These are phyloP conservation scores for Malurus melanocephalus DNA, from an alignment of 2,113 vertebrate species.

Conservation along the genomic window DNA sequence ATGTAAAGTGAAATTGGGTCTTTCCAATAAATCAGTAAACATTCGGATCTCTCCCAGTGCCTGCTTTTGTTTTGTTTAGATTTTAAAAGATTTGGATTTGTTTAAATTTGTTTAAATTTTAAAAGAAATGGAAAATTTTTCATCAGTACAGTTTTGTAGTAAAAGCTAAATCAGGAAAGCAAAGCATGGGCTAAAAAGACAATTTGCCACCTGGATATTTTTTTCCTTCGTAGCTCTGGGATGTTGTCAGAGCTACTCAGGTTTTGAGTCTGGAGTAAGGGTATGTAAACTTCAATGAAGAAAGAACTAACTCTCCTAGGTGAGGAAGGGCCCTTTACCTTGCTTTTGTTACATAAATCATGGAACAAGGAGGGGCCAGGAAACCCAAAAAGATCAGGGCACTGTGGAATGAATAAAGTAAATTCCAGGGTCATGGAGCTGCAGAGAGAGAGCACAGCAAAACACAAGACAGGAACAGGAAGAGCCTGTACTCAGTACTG, in stretches of 20 bases:
- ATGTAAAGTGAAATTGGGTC: background rate
- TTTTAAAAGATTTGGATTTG: background rate
- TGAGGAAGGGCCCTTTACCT: background rate
- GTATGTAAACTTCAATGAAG: background rate
- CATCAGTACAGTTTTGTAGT: background rate
- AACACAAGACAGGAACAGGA: background rate
- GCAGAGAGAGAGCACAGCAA: background rate
- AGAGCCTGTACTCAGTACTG: accelerated
- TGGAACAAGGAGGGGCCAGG: background rate
- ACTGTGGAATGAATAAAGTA: accelerated
- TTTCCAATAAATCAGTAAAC: background rate
- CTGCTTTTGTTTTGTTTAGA: background rate
- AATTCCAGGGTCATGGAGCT: background rate
- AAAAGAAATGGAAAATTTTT: background rate
- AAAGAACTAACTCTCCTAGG: background rate
- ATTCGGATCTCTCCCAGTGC: background rate
- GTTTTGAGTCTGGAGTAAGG: background rate
- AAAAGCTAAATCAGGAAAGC: background rate
- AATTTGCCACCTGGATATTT: background rate
- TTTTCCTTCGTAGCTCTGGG: background rate
- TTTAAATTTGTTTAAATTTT: background rate
- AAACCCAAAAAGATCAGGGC: background rate
- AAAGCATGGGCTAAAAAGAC: background rate
- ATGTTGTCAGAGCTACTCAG: background rate
- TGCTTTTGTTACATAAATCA: background rate